Percentiles rank a stretch among this genome's conserved stretches.
These are phyloP conservation scores for Cheilosia soror DNA, from an alignment of 2,888 invertebrate species.

Conservation along the genomic window DNA sequence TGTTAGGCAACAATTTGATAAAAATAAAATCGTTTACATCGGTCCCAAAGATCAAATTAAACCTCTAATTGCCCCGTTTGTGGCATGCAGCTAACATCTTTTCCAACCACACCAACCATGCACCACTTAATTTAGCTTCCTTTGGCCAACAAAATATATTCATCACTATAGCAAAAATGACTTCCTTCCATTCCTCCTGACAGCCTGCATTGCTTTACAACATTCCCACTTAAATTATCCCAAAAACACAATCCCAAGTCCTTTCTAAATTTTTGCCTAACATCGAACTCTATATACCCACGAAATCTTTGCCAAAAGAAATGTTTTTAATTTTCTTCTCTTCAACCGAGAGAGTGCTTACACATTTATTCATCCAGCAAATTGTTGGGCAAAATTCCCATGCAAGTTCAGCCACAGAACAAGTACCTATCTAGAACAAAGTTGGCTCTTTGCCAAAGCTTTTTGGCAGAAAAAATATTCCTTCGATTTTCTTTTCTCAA, in stretches of 20 bases:
- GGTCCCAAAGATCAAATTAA: no score
- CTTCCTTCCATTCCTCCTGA: conserved; percentile 2
- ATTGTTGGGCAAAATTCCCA: conserved; percentile 35
- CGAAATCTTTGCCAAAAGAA: conserved; percentile 23
- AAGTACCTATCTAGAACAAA: conserved; percentile 21
- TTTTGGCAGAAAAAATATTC: not conserved
- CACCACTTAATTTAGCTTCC: not conserved
- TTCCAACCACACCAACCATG: no score
- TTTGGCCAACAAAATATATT: not conserved
- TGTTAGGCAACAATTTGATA: no score
- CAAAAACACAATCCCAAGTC: conserved; percentile 12
- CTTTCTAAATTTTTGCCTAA: conserved; percentile 17
- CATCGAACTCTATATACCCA: not conserved
- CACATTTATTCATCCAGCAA: conserved; percentile 42
- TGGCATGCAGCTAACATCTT: no score
- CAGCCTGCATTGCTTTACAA: conserved; percentile 18
- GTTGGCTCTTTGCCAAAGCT: conserved; percentile 46
- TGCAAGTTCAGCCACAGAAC: conserved; percentile 23
- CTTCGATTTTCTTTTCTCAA: conserved; percentile 24
- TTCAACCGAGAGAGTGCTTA: conserved; percentile 22
- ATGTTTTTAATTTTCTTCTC: conserved; percentile 3
- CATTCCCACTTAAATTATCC: conserved; percentile 1
- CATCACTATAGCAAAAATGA: not conserved
- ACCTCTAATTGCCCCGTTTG: no score
- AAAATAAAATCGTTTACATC: no score